Percentiles rank a stretch among this genome's conserved stretches.
phyloP scores from a whole-genome alignment of 35 echinoderm and acorn worm species.

The Apostichopus japonicus region DNA sequence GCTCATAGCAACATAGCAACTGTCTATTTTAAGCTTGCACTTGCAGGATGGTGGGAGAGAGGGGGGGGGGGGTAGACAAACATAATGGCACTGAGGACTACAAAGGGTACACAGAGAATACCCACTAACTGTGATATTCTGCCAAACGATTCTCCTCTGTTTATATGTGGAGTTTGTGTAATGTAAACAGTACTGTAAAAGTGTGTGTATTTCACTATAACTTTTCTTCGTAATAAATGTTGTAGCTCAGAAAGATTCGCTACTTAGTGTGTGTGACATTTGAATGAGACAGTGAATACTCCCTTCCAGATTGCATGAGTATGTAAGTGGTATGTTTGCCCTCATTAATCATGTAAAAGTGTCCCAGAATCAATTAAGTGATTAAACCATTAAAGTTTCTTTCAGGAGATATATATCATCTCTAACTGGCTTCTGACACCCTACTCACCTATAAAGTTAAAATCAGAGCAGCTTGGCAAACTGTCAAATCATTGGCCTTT shows the following conservation, averaged over 20 bases:
- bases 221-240: not conserved
- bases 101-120: too few species aligned
- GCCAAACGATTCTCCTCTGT: too few species aligned
- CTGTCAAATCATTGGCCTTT: not conserved
- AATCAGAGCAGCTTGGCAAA: constrained; percentile 1
- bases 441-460: not conserved
- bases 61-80: too few species aligned
- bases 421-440: not conserved
- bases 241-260: not conserved
- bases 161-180: too few species aligned
- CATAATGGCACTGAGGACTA: too few species aligned
- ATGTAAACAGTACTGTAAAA: not conserved
- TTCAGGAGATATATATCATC: not conserved
- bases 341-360: not conserved
- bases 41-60: too few species aligned
- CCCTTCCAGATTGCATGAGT: not conserved
- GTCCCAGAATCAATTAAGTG: not conserved
- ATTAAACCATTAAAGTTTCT: not conserved
- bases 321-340: not conserved
- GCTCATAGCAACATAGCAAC: too few species aligned
- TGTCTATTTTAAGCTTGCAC: too few species aligned
- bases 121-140: too few species aligned
- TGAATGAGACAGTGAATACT: not conserved
- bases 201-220: not conserved
- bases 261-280: not conserved